phyloP scores from a whole-genome alignment of 2,797 vertebrate species.

The Mormyrops boulengeri region DNA sequence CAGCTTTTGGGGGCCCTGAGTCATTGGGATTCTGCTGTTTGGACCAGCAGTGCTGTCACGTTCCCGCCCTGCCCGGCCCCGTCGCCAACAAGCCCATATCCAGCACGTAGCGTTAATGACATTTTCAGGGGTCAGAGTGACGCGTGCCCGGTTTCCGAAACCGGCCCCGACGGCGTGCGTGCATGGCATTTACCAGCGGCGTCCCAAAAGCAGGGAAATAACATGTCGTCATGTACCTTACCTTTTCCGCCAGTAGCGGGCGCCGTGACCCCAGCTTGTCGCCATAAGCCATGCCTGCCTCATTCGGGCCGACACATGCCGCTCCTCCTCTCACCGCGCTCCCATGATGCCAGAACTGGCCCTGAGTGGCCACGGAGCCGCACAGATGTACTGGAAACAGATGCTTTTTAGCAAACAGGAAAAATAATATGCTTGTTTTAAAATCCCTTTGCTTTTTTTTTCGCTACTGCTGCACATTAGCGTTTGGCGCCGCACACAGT shows the following conservation, averaged over 20 bases:
- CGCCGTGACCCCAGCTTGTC: background rate
- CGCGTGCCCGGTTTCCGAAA: background rate
- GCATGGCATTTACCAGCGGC: background rate
- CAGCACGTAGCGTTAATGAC: constrained; percentile 1
- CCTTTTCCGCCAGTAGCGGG: background rate
- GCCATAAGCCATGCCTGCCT: background rate
- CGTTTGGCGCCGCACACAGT: background rate
- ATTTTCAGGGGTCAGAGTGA: constrained; percentile 16
- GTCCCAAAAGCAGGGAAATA: background rate
- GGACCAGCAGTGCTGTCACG: background rate
- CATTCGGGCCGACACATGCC: background rate
- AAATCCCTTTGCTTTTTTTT: background rate
- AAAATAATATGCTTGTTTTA: background rate
- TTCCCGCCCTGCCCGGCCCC: background rate
- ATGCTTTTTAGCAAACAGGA: background rate
- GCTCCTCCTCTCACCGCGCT: background rate
- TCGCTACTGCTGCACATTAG: constrained; percentile 14
- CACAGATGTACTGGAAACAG: background rate
- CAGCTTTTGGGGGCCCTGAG: background rate
- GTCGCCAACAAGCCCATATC: background rate
- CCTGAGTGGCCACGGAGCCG: background rate
- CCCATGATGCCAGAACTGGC: background rate
- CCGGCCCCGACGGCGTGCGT: background rate
- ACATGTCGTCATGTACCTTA: background rate
- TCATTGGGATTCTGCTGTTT: background rate